Conservation (phyloP, 2,888 invertebrate species). For the Ditylenchus weischeri region DNA sequence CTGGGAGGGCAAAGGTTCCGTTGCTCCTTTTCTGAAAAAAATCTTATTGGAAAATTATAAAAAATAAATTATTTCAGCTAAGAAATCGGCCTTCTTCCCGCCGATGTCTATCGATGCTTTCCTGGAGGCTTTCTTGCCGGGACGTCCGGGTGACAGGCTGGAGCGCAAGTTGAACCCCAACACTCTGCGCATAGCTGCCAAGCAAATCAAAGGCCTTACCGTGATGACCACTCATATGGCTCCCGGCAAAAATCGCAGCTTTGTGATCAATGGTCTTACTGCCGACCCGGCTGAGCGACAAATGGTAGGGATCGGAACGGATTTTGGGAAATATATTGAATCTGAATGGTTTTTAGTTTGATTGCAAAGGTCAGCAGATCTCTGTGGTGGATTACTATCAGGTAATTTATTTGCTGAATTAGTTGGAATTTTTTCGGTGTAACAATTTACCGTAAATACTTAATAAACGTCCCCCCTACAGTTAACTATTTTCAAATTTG, state of each 20-base stretch:
- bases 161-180: not conserved
- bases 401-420: no score
- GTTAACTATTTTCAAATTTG: no score
- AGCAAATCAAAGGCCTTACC: slow-evolving; percentile 3
- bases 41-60: not conserved
- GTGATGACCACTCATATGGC: slow-evolving; percentile 13
- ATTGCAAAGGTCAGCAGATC: slow-evolving; percentile 14
- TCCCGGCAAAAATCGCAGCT: slow-evolving; percentile 7
- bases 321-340: no score
- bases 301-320: slow-evolving; percentile 1
- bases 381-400: slow-evolving; percentile 16
- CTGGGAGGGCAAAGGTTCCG: no score
- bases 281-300: slow-evolving; percentile 9
- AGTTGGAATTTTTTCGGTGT: no score
- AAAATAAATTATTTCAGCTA: slow-evolving; percentile 17
- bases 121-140: slow-evolving; percentile 10
- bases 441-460: no score
- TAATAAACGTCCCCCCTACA: no score
- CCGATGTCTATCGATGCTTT: not conserved
- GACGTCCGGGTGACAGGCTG: not conserved
- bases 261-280: slow-evolving; percentile 17
- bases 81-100: slow-evolving; percentile 29
- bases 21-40: no score
- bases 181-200: not conserved
- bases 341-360: slow-evolving; percentile 5